Percentiles rank a stretch among this genome's conserved stretches.
These are phyloP conservation scores for Drosophila nigricruria DNA, from an alignment of 2,888 invertebrate genomes.

Conservation along the genomic window DNA sequence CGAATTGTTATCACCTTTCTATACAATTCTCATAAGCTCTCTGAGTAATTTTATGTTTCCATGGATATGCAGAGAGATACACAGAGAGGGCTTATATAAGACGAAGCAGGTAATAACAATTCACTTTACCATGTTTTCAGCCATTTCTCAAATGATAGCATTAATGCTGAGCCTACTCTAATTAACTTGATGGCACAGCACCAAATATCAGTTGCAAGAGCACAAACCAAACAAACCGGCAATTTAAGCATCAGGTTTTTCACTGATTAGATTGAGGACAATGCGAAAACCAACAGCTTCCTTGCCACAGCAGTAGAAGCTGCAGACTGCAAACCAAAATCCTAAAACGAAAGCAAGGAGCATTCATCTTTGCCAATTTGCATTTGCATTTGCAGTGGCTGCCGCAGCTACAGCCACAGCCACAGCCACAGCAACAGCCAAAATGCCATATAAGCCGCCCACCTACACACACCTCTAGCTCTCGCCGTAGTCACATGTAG, in stretches of 20 bases:
- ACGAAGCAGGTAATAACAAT: neutral
- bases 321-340: constrained; percentile 26
- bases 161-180: neutral
- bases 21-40: neutral
- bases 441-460: constrained; percentile 55
- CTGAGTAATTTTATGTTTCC: neutral
- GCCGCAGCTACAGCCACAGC: constrained; percentile 14
- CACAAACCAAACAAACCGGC: neutral
- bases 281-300: constrained; percentile 12
- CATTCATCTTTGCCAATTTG: constrained; percentile 71
- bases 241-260: constrained; percentile 3
- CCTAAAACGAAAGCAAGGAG: constrained; percentile 29
- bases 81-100: too few species aligned
- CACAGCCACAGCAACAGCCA: constrained; percentile 10
- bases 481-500: neutral
- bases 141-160: neutral
- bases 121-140: neutral
- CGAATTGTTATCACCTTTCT: too few species aligned
- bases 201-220: neutral
- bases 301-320: neutral
- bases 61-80: neutral
- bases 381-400: constrained; percentile 69
- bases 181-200: constrained; percentile 9
- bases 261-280: constrained; percentile 36
- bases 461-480: neutral